Evolutionary conservation across 2,888 invertebrate genomes (phyloP).

Genomic region (Habrosyne pyritoides): DNA sequence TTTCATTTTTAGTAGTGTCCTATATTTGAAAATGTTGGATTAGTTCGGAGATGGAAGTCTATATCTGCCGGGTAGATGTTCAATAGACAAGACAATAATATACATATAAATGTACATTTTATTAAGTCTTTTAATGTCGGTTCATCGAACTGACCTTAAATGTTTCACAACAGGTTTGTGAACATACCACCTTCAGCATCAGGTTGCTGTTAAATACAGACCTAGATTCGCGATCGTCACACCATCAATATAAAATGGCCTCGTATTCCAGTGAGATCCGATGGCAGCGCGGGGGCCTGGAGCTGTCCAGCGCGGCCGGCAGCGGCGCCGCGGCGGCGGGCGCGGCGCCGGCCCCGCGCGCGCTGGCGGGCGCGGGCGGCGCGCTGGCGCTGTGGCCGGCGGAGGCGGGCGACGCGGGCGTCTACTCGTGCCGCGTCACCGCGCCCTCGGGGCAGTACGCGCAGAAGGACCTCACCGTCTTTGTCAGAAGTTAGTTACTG

Average conservation of each 20-base stretch:
- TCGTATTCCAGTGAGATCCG: slow-evolving; percentile 63
- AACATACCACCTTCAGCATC: too few relatives aligned
- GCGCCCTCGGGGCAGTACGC: slow-evolving; percentile 89
- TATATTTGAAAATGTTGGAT: slow-evolving; percentile 16
- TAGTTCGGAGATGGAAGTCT: too few relatives aligned
- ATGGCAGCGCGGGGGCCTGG: slow-evolving; percentile 71
- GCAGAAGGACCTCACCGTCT: slow-evolving; percentile 88
- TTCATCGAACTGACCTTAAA: too few relatives aligned
- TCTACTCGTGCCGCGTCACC: slow-evolving; percentile 90
- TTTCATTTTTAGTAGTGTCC: slow-evolving; percentile 40
- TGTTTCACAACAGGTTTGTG: too few relatives aligned
- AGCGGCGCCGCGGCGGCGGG: slow-evolving; percentile 51
- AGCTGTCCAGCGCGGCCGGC: slow-evolving; percentile 55
- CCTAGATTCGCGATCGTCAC: too few relatives aligned
- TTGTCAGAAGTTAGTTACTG: slow-evolving; percentile 87
- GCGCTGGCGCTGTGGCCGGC: slow-evolving; percentile 81
- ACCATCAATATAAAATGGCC: too few relatives aligned
- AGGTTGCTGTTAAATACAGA: too few relatives aligned
- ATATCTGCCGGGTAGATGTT: too few relatives aligned
- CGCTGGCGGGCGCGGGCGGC: slow-evolving; percentile 57
- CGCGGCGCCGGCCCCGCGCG: slow-evolving; percentile 51
- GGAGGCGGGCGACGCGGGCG: slow-evolving; percentile 87
- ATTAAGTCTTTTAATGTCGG: too few relatives aligned
- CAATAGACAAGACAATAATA: too few relatives aligned
- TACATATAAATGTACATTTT: too few relatives aligned